A percentile compares a stretch with the other conserved stretches of the same genome.
These are phyloP conservation scores for Morinoia aosen DNA, from an alignment of 2,888 invertebrate species.

Conservation along the genomic window DNA sequence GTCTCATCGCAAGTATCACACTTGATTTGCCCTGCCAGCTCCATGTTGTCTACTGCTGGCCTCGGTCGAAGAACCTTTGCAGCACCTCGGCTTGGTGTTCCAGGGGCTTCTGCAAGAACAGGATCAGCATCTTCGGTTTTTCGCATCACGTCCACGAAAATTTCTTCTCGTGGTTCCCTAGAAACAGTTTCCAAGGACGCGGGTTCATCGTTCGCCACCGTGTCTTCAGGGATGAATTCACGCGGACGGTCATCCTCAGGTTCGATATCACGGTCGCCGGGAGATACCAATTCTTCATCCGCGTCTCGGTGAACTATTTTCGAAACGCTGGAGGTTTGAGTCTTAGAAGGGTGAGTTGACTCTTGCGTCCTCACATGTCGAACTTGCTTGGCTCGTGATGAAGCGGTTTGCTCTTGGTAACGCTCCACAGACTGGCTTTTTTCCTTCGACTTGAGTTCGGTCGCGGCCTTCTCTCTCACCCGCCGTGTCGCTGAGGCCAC, in stretches of 20 bases:
- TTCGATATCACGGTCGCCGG: not conserved
- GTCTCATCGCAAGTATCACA: not conserved
- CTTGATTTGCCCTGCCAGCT: conserved; percentile 7
- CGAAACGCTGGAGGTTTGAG: not conserved
- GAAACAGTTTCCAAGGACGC: not conserved
- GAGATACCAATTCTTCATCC: not conserved
- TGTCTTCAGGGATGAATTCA: not conserved
- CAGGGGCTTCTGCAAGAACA: not conserved
- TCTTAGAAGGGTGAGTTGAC: not conserved
- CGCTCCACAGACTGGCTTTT: conserved; percentile 14
- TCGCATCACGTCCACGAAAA: not conserved
- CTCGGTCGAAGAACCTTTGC: not conserved
- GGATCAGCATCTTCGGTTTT: not conserved
- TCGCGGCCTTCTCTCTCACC: not conserved
- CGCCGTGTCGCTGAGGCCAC: conserved; percentile 63
- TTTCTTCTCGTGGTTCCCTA: not conserved
- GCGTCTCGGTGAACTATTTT: not conserved
- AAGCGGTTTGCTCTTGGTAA: conserved; percentile 50
- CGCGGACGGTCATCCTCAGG: not conserved
- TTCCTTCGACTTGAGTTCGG: conserved; percentile 47
- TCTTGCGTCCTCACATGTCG: not conserved
- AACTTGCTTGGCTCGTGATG: conserved; percentile 42
- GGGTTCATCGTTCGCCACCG: not conserved
- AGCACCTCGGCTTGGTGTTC: not conserved
- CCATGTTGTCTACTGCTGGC: not conserved